Evolutionary conservation across 2,888 invertebrate genomes (phyloP), one percentile per base, ranked within the genome.

Genomic region (Acanthosoma haemorrhoidale): DNA sequence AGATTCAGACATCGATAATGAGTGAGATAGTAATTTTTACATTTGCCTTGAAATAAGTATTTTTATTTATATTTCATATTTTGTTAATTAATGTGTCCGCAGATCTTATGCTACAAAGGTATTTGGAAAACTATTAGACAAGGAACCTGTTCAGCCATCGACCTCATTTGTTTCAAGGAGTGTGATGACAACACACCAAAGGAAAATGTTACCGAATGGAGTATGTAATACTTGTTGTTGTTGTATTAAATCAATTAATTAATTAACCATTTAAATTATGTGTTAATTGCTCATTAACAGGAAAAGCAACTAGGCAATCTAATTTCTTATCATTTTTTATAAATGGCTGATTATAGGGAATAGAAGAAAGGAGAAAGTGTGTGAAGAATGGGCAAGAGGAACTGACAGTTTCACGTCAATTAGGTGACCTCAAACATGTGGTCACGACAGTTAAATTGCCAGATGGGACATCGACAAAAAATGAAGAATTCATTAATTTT

Each of bases 401-500:
- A 39, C 39, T 58, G 8, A 66, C 51, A 8, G 34, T 69, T 2
- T 68, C 71, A 13, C 63, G 72, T 11, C 41, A 64, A 36, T 36
- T 71, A 15, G 72, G 71, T 0, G 71, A 69, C 3, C 60, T 59
- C 31, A 71, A 32, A 4, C 69, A 72, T 43, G 13, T 67, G 4
- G 36, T 71, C 25, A 69, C 69, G 4, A 63, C 58, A 3, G 69
- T 58, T 25, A 72, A 58, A 66, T 39, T 57, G 43, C 61, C 39
- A 4, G 70, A 70, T 69, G 72, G 71, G n/a, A 59, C 70, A 1
- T 66, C 66, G 0, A 69, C 71, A 29, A 61, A 43, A 34, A 59
- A 31, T 13, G 71, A 72, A 60, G 64, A 72, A 38, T 69, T 72
- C 32, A 43, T 70, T 13, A 72, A 72, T 39, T 69, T 72, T 43